A percentile compares a stretch with the other conserved stretches of the same genome.
Evolutionary conservation across 2,113 vertebrate genomes (phyloP).

Genomic region (Patagioenas fasciata): DNA sequence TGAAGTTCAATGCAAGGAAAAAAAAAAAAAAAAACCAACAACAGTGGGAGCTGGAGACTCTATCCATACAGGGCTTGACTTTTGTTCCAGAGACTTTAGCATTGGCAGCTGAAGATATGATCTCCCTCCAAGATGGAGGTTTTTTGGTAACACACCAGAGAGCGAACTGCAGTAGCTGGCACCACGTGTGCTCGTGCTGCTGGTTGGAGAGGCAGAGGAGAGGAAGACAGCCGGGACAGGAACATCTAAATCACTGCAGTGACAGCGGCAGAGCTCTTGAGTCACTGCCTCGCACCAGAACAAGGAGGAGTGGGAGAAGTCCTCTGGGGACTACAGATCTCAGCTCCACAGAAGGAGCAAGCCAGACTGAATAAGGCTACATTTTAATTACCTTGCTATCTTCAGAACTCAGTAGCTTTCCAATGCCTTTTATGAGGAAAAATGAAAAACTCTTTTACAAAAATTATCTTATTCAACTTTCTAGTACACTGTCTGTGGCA

Average conservation of each 20-base stretch:
- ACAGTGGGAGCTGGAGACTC: not conserved
- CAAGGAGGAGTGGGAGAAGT: constrained; percentile 1
- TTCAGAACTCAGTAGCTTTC: not conserved
- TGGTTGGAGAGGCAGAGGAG: not conserved
- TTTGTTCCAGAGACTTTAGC: not conserved
- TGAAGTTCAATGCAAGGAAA: not conserved
- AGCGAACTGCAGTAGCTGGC: not conserved
- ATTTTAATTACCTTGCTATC: not conserved
- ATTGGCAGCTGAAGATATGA: not conserved
- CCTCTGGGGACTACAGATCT: not conserved
- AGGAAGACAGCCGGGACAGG: not conserved
- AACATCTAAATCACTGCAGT: not conserved
- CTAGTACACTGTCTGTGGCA: not conserved
- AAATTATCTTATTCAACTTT: not conserved
- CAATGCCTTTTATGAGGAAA: not conserved
- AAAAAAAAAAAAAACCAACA: too few species aligned
- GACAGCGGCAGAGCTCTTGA: not conserved
- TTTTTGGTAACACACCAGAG: not conserved
- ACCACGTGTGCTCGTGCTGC: not conserved
- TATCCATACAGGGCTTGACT: not conserved
- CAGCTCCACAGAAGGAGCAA: not conserved
- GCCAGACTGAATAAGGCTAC: not conserved
- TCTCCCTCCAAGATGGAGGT: not conserved
- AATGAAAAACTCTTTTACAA: not conserved
- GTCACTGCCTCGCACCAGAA: not conserved